Conservation (phyloP, 2,113 vertebrate genomes). For the Trematomus loennbergii region DNA sequence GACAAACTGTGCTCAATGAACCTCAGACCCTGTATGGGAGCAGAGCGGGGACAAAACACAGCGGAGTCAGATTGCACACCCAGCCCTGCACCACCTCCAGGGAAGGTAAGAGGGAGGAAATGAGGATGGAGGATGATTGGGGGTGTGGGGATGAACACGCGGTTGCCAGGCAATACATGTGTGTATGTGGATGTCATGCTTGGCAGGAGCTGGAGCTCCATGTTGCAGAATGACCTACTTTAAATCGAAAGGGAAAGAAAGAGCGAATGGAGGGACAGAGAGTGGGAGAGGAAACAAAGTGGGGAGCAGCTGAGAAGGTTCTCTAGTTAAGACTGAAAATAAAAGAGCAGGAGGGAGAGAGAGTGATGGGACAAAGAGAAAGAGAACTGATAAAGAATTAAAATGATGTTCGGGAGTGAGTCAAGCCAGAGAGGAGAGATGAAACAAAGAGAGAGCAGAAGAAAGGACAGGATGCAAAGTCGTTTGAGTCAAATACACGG, state of each 20-base stretch:
- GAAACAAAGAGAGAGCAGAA: slow-evolving; percentile 1
- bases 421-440: not conserved
- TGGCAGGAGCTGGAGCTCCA: slow-evolving; percentile 68
- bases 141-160: slow-evolving; percentile 21
- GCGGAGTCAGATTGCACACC: slow-evolving; percentile 53
- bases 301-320: not conserved
- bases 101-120: slow-evolving; percentile 52
- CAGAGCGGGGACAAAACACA: slow-evolving; percentile 38
- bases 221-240: slow-evolving; percentile 85
- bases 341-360: slow-evolving; percentile 1
- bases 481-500: not conserved
- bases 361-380: not conserved
- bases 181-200: slow-evolving; percentile 68
- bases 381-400: not conserved
- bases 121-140: slow-evolving; percentile 19
- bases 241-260: slow-evolving; percentile 55
- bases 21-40: not conserved
- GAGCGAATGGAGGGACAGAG: slow-evolving; percentile 27
- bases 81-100: slow-evolving; percentile 37
- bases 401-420: not conserved
- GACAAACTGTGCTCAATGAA: slow-evolving; percentile 24
- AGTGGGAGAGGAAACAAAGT: slow-evolving; percentile 24
- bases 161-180: slow-evolving; percentile 65
- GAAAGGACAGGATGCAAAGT: not conserved
- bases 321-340: slow-evolving; percentile 22